Evolutionary conservation across 2,888 invertebrate genomes (phyloP), one percentile per base, ranked within the genome.

Genomic region (Drosophila villosipedis): DNA sequence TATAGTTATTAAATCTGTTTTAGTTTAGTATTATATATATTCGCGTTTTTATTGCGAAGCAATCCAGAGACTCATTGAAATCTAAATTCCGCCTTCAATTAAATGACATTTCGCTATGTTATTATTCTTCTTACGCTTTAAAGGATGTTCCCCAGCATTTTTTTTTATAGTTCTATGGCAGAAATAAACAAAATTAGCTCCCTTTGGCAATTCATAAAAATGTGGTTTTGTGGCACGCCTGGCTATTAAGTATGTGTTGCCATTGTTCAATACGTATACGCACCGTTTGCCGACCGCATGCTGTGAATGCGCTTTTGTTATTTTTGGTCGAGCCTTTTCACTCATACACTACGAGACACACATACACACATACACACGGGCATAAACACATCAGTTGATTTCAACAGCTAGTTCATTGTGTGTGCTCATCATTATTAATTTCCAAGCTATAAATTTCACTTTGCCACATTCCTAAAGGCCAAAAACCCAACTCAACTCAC

Each of bases 401-500:
- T 72, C 76, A 67, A 76, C 76, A 64, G 74, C 80, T 76, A 84
- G 80, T 84, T 84, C 84, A 84, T 84, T 88, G 88, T 85, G 77
- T 61, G 77, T 61, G 81, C 83, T 80, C 83, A 85, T 85, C 85
- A 85, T 85, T 89, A 89, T 87, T 87, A 87, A 87, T 87, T 87
- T 87, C 89, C 87, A 81, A 86, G 87, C 87, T 84, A 87, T 87
- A 87, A 87, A 87, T 87, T 87, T 83, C 80, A 81, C 87, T 85
- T 88, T 88, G 81, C 84, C 89, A 89, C 87, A 89, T 89, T 87
- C 87, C 87, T 61, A 61, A 87, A 76, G 82, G 75, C 87, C 80
- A 84, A 80, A 41, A 68, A 65, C 63, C 39, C 33, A 59, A 70
- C 58, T 31, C 19, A 63, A 61, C 75, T 87, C 81, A 88, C 88